Conservation (phyloP, 92 coral and sea anemone genomes). For the Zoanthus solanderi region DNA sequence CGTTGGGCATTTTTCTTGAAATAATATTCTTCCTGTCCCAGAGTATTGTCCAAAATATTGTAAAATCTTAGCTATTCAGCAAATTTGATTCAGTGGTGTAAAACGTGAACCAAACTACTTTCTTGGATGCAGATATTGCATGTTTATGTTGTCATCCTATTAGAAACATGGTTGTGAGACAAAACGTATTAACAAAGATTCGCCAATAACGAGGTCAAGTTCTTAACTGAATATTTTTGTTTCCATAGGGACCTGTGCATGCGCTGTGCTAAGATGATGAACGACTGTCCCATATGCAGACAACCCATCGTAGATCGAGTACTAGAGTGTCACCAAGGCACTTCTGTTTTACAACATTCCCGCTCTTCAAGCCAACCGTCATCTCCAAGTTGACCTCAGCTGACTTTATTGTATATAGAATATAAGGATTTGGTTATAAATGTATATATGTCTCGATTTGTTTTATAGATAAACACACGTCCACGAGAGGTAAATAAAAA, state of each 20-base stretch:
- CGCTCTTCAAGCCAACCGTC: slow-evolving; percentile 6
- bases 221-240: background rate
- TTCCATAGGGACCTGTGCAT: slow-evolving; percentile 84
- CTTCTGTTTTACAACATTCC: background rate
- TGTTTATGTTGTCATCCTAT: too few relatives aligned
- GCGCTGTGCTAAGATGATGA: slow-evolving; percentile 86
- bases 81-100: background rate
- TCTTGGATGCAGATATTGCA: too few relatives aligned
- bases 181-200: too few relatives aligned
- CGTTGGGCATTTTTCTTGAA: background rate
- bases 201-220: background rate
- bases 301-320: slow-evolving; percentile 67
- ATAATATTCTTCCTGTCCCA: background rate
- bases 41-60: background rate
- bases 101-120: too few relatives aligned
- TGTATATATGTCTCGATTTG: too few relatives aligned
- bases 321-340: slow-evolving; percentile 47
- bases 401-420: slow-evolving; percentile 20
- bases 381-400: slow-evolving; percentile 40
- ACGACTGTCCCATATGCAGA: slow-evolving; percentile 95
- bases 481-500: too few relatives aligned
- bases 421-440: background rate
- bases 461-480: too few relatives aligned
- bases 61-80: background rate
- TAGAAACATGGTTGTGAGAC: too few relatives aligned